These are phyloP conservation scores for Pseudomugil tenellus DNA, from an alignment of 2,797 vertebrate species.

Conservation along the genomic window DNA sequence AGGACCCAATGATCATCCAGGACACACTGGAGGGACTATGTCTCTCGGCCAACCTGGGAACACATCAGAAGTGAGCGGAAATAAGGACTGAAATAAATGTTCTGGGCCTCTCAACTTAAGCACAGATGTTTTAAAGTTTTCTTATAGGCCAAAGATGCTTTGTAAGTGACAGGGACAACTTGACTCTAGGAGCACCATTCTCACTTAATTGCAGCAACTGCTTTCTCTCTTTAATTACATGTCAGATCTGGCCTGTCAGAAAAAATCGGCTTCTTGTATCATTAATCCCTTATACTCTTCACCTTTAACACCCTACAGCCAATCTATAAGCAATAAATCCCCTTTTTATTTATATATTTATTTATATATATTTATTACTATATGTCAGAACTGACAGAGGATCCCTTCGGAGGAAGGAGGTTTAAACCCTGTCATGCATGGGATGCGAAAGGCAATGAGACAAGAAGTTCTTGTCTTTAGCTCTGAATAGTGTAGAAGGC, in stretches of 20 bases:
- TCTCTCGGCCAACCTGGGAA: background rate
- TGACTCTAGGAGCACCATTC: background rate
- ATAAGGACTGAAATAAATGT: background rate
- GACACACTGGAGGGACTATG: background rate
- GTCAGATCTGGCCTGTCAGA: conserved; percentile 53
- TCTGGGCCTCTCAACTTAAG: background rate
- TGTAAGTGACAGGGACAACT: background rate
- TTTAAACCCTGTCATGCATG: conserved; percentile 28
- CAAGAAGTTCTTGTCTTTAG: background rate
- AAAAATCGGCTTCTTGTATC: conserved; percentile 38
- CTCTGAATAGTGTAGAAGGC: conserved; percentile 16
- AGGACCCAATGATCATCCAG: background rate
- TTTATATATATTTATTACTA: conserved; percentile 38
- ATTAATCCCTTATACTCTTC: conserved; percentile 5
- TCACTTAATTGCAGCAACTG: conserved; percentile 26
- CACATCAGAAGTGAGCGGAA: background rate
- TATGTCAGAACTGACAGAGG: conserved; percentile 51
- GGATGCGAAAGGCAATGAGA: conserved; percentile 27
- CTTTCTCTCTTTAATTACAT: conserved; percentile 65
- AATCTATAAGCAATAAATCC: too few species aligned
- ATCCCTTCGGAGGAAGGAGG: conserved; percentile 30
- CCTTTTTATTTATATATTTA: too few species aligned
- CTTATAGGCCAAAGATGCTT: conserved; percentile 29
- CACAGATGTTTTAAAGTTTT: conserved; percentile 17
- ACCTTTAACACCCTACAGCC: conserved; percentile 14